Percentiles rank a stretch among this genome's conserved stretches.
Evolutionary conservation across 1,140 invertebrate species (phyloP).

Genomic region (Diploscapter pachys): DNA sequence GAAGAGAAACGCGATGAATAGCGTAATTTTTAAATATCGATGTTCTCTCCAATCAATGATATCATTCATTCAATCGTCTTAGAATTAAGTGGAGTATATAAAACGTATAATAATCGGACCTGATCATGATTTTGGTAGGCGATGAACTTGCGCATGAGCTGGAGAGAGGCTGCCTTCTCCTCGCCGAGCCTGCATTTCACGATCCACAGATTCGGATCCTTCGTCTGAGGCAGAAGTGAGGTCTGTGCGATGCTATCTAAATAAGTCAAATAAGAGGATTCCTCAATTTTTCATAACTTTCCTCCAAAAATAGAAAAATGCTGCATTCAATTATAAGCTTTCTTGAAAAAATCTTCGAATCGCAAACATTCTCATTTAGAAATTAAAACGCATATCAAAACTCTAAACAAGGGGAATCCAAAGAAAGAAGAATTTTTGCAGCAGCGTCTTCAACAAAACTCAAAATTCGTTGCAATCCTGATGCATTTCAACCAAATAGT

Average conservation of each 20-base stretch:
- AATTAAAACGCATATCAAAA: background rate
- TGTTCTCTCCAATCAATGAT: too few species aligned
- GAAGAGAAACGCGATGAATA: too few species aligned
- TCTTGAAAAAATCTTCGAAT: too few species aligned
- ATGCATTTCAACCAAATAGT: too few species aligned
- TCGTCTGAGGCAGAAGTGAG: slow-evolving; percentile 86
- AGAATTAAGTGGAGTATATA: slow-evolving; percentile 27
- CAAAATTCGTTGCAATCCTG: too few species aligned
- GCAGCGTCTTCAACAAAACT: too few species aligned
- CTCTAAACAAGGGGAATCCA: too few species aligned
- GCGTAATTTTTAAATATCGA: too few species aligned
- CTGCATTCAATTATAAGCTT: too few species aligned
- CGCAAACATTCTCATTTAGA: background rate
- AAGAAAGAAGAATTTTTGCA: too few species aligned
- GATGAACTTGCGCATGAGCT: slow-evolving; percentile 91
- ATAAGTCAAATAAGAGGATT: background rate
- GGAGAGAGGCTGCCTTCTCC: slow-evolving; percentile 82
- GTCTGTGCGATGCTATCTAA: slow-evolving; percentile 89
- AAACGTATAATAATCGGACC: slow-evolving; percentile 55
- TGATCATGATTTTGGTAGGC: slow-evolving; percentile 77
- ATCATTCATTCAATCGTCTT: background rate
- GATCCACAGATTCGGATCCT: slow-evolving; percentile 98
- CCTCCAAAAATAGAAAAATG: too few species aligned
- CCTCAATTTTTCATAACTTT: too few species aligned
- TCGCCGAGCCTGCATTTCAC: slow-evolving; percentile 94